Percentiles rank a stretch among this genome's conserved stretches.
phyloP scores from a whole-genome alignment of 1,140 invertebrate species.

The Drosophila pectinifera region DNA sequence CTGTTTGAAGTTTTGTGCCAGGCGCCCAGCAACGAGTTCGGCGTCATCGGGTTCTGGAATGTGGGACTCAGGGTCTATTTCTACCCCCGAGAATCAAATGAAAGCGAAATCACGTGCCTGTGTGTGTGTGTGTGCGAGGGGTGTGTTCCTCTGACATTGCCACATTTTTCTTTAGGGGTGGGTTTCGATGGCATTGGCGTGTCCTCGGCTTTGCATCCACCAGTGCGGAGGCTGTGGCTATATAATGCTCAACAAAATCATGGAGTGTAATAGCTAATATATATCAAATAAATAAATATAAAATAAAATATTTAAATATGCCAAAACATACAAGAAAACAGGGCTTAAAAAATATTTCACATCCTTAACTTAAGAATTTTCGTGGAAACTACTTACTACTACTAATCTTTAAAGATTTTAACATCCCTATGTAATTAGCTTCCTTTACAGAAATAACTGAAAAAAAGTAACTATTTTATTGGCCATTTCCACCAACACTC shows the following conservation, averaged over 20 bases:
- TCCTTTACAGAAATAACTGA: not conserved
- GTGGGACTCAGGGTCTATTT: constrained; percentile 21
- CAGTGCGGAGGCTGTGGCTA: not conserved
- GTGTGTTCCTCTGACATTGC: constrained; percentile 64
- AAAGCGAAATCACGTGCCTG: constrained; percentile 68
- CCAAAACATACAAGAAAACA: not conserved
- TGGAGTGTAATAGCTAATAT: not conserved
- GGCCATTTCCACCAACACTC: not conserved
- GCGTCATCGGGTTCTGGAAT: constrained; percentile 41
- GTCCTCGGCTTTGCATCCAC: constrained; percentile 14
- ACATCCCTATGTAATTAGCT: not conserved
- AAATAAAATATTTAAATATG: not conserved
- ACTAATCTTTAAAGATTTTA: not conserved
- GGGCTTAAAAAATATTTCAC: not conserved
- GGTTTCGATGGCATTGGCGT: constrained; percentile 51
- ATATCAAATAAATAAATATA: not conserved
- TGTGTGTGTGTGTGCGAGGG: constrained; percentile 45
- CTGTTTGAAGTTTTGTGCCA: constrained; percentile 67
- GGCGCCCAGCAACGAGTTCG: constrained; percentile 65
- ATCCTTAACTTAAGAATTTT: too few species aligned
- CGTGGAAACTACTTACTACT: not conserved
- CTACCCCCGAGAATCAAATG: constrained; percentile 11
- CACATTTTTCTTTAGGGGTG: constrained; percentile 55
- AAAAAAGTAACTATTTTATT: not conserved
- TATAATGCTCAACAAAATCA: not conserved